A percentile compares a stretch with the other conserved stretches of the same genome.
Evolutionary conservation across 1,140 invertebrate genomes (phyloP).

Genomic region (Medauroidea extradentata): DNA sequence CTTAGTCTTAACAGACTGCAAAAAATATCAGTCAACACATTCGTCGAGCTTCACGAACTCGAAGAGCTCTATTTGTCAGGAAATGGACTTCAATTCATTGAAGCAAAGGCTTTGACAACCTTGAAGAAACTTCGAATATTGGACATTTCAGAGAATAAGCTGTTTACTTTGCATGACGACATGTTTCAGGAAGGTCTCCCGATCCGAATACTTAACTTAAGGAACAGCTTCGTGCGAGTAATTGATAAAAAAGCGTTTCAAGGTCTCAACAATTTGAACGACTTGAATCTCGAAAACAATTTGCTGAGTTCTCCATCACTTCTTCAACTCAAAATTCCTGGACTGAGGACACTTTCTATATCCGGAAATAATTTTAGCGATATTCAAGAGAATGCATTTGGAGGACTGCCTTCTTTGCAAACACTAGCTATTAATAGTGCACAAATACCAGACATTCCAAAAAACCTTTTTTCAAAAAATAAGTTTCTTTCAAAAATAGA

Average conservation of each 20-base stretch:
- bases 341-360: conserved; percentile 63
- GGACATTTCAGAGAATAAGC: conserved; percentile 58
- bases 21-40: conserved; percentile 53
- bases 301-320: conserved; percentile 61
- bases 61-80: conserved; percentile 60
- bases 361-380: conserved; percentile 74
- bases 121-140: conserved; percentile 55
- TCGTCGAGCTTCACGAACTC: conserved; percentile 62
- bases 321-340: conserved; percentile 62
- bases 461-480: conserved; percentile 66
- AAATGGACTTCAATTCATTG: conserved; percentile 53
- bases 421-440: conserved; percentile 64
- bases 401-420: conserved; percentile 69
- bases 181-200: conserved; percentile 57
- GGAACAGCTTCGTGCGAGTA: conserved; percentile 54
- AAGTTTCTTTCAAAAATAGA: conserved; percentile 68
- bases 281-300: conserved; percentile 70
- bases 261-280: conserved; percentile 59
- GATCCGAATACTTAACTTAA: conserved; percentile 52
- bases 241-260: conserved; percentile 61
- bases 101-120: conserved; percentile 53
- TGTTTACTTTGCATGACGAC: conserved; percentile 48
- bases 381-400: conserved; percentile 55
- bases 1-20: conserved; percentile 68
- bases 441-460: conserved; percentile 59